Conservation (phyloP, 1,140 invertebrate species). For the Lasioglossum albipes region DNA sequence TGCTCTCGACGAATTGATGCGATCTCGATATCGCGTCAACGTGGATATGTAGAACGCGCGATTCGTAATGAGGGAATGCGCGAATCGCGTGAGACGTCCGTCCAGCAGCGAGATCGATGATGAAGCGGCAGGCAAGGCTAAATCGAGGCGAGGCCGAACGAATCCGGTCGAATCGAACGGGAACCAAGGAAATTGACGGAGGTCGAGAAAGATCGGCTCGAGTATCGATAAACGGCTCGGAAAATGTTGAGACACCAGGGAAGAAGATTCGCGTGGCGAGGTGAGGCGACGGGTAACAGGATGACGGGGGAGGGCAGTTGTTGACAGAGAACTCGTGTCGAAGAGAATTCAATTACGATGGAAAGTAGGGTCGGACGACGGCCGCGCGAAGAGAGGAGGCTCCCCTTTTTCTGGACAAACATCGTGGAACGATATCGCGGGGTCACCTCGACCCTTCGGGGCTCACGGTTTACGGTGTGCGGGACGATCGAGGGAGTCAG, state of each 20-base stretch:
- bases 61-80: conserved; percentile 65
- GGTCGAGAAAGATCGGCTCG: no score
- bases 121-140: conserved; percentile 55
- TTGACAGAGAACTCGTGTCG: neutral
- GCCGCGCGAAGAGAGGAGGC: no score
- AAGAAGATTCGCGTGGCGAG: neutral
- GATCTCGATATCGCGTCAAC: neutral
- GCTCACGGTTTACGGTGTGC: no score
- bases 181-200: no score
- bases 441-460: conserved; percentile 5
- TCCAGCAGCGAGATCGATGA: conserved; percentile 69
- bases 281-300: neutral
- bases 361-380: neutral
- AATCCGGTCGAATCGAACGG: neutral
- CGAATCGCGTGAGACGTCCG: conserved; percentile 63
- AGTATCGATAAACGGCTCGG: no score
- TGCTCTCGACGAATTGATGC: neutral
- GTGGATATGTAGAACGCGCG: conserved; percentile 55
- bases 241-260: no score
- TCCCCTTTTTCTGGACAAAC: conserved; percentile 37
- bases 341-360: conserved; percentile 16
- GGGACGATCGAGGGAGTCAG: neutral
- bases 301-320: neutral
- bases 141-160: neutral
- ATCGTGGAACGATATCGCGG: conserved; percentile 43